These are phyloP conservation scores for Merops nubicus DNA, from an alignment of 2,113 vertebrate species.

Conservation along the genomic window DNA sequence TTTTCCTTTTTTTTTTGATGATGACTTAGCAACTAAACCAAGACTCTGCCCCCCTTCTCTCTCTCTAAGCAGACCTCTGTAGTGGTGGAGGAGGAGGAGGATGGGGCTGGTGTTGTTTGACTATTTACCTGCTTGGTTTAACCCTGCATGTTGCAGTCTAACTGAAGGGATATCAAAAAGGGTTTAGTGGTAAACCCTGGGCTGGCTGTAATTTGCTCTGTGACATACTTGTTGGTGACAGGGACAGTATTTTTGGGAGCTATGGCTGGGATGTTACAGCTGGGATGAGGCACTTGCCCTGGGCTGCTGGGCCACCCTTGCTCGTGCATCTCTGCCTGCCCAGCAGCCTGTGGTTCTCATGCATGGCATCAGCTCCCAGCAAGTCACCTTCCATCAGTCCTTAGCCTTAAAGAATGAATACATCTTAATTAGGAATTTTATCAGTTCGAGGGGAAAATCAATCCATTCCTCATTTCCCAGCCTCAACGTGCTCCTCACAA, in stretches of 20 bases:
- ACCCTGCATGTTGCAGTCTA: background rate
- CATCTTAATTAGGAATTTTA: background rate
- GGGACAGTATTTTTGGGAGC: background rate
- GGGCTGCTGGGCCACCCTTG: accelerated
- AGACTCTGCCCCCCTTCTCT: background rate
- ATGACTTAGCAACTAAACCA: background rate
- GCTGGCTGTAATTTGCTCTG: background rate
- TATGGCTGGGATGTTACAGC: background rate
- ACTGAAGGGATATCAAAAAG: too few relatives aligned
- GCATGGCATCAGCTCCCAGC: background rate
- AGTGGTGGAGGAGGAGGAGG: background rate
- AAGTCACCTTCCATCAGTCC: background rate
- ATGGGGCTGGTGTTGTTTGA: background rate
- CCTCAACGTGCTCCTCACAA: background rate
- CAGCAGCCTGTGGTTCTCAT: accelerated
- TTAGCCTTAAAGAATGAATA: background rate
- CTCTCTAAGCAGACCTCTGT: background rate
- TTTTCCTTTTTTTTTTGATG: background rate
- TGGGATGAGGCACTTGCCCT: accelerated
- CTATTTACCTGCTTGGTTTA: background rate
- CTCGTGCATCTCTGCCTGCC: accelerated
- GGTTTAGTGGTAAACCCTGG: too few relatives aligned
- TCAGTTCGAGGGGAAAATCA: background rate
- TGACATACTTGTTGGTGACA: accelerated
- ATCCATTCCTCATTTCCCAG: background rate